These are phyloP conservation scores for Metalampra italica DNA, from an alignment of 2,888 invertebrate genomes.

Conservation along the genomic window DNA sequence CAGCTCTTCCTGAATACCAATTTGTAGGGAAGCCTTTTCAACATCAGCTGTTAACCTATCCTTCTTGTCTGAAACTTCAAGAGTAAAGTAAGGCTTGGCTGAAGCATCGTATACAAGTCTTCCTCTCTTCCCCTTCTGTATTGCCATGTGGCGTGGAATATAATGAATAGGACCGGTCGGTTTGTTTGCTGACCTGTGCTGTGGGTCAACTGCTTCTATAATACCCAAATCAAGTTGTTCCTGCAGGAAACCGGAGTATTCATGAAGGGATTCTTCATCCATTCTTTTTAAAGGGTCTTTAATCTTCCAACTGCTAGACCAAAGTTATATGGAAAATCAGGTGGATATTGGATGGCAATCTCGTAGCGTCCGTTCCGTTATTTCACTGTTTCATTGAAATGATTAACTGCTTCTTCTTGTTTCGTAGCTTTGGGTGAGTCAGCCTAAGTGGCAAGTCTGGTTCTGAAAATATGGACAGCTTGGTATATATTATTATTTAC, in stretches of 20 bases:
- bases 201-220: constrained; percentile 4
- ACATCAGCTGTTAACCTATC: too few species aligned
- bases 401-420: constrained; percentile 1
- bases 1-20: too few species aligned
- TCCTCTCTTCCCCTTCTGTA: not conserved
- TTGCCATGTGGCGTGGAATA: not conserved
- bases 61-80: too few species aligned
- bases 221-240: not conserved
- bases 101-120: too few species aligned
- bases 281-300: too few species aligned
- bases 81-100: too few species aligned
- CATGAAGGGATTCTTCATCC: too few species aligned
- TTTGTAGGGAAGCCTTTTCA: too few species aligned
- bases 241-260: too few species aligned
- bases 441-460: not conserved
- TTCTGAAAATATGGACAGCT: not conserved
- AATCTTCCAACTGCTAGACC: constrained; percentile 10
- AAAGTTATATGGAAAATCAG: constrained; percentile 9
- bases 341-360: constrained; percentile 13
- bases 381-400: not conserved
- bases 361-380: constrained; percentile 3
- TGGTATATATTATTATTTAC: too few species aligned
- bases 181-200: not conserved
- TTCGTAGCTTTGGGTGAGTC: constrained; percentile 5
- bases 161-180: not conserved